These are phyloP conservation scores for Styela plicata DNA, from an alignment of 23 tunicate genomes.

Conservation along the genomic window DNA sequence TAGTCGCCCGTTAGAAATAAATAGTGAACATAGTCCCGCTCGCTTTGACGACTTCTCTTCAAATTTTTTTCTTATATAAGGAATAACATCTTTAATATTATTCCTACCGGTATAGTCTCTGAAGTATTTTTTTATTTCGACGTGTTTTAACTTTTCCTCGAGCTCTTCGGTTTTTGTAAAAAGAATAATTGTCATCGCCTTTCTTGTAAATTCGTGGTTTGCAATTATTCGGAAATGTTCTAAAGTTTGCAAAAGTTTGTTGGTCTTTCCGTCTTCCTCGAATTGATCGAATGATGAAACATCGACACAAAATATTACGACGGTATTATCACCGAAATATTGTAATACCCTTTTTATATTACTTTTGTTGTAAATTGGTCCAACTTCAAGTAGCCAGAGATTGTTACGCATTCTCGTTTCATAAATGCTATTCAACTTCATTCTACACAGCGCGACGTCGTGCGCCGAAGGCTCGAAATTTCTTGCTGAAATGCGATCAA, in stretches of 20 bases:
- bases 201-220: neutral
- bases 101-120: slow-evolving; percentile 1
- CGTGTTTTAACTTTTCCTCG: slow-evolving; percentile 10
- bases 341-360: slow-evolving; percentile 11
- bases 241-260: neutral
- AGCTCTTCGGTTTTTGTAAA: slow-evolving; percentile 13
- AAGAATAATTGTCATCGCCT: neutral
- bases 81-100: neutral
- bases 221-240: neutral
- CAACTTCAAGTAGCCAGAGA: slow-evolving; percentile 8
- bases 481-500: neutral
- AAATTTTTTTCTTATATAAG: neutral
- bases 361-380: neutral
- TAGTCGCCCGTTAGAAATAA: neutral
- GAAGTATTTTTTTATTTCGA: neutral
- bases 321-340: slow-evolving; percentile 1
- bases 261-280: neutral
- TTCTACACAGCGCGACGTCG: slow-evolving; percentile 17
- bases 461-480: neutral
- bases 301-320: slow-evolving; percentile 20
- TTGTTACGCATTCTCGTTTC: slow-evolving; percentile 4
- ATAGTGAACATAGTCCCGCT: neutral
- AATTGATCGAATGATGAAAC: slow-evolving; percentile 6
- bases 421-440: slow-evolving; percentile 1
- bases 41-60: neutral